Percentiles rank a stretch among this genome's conserved stretches.
These are phyloP conservation scores for Cheilosia pagana DNA, from an alignment of 2,888 invertebrate genomes.

Conservation along the genomic window DNA sequence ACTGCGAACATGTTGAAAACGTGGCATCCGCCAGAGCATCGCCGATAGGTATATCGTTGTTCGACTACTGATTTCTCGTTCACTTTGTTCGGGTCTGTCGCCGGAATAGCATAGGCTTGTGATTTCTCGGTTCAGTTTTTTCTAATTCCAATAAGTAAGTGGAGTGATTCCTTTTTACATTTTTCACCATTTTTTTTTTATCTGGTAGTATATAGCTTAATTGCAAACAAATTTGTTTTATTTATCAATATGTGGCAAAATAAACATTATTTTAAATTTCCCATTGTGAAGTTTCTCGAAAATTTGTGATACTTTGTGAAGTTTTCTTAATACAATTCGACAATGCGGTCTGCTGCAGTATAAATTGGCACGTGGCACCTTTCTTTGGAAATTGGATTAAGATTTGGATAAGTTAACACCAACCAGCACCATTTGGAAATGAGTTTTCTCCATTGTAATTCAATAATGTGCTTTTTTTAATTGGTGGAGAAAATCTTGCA, in stretches of 20 bases:
- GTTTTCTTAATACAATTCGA: constrained; percentile 13
- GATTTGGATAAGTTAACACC: constrained; percentile 39
- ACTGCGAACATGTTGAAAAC: constrained; percentile 72
- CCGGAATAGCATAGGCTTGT: constrained; percentile 85
- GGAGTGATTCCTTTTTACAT: constrained; percentile 41
- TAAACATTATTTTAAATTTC: constrained; percentile 62
- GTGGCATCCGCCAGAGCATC: constrained; percentile 75
- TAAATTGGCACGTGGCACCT: constrained; percentile 66
- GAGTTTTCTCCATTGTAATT: not conserved
- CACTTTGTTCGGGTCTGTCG: constrained; percentile 89
- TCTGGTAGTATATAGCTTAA: constrained; percentile 41
- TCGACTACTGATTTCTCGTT: constrained; percentile 85
- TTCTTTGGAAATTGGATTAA: constrained; percentile 33
- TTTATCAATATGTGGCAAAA: constrained; percentile 53
- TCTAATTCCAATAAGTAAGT: constrained; percentile 73
- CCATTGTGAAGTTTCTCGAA: constrained; percentile 35
- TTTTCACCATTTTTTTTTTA: constrained; percentile 29
- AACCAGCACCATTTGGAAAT: constrained; percentile 2
- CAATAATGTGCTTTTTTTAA: not conserved
- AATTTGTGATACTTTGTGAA: constrained; percentile 46
- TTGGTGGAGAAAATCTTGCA: not conserved
- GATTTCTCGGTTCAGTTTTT: constrained; percentile 81
- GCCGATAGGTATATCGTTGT: constrained; percentile 78
- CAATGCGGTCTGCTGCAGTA: constrained; percentile 36
- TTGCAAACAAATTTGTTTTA: constrained; percentile 73